Evolutionary conservation across 2,888 invertebrate genomes (phyloP).

Genomic region (Diaphora mendica): DNA sequence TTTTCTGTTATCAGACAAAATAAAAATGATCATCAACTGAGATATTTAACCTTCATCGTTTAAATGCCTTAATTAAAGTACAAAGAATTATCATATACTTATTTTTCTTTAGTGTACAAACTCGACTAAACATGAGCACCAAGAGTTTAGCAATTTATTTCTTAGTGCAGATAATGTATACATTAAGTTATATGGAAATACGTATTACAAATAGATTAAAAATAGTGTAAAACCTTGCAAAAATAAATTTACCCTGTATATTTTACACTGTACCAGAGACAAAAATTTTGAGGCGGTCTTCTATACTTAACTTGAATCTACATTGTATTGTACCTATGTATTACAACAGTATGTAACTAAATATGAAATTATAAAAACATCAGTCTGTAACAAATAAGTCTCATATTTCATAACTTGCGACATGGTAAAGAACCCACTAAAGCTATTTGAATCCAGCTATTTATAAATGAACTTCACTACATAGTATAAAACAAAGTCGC

Average conservation of each 20-base stretch:
- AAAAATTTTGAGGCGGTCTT: neutral
- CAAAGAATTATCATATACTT: neutral
- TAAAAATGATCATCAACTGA: neutral
- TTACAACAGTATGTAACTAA: neutral
- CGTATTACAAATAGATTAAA: neutral
- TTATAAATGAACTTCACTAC: constrained; percentile 38
- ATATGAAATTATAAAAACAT: constrained; percentile 10
- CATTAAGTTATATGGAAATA: neutral
- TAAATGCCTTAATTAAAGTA: neutral
- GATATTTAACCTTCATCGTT: neutral
- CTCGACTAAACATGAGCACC: neutral
- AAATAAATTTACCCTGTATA: neutral
- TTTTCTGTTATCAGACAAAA: neutral
- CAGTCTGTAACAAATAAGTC: constrained; percentile 25
- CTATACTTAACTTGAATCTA: neutral
- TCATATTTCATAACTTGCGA: constrained; percentile 19
- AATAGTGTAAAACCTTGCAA: neutral
- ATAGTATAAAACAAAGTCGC: too few species aligned
- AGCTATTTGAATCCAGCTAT: constrained; percentile 35
- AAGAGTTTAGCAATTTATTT: neutral
- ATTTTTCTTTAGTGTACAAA: neutral
- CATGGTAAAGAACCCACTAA: constrained; percentile 25
- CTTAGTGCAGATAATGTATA: neutral
- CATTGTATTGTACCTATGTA: neutral
- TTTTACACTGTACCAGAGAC: neutral